These are phyloP conservation scores for Crioceris asparagi DNA, from an alignment of 2,888 invertebrate species.

Conservation along the genomic window DNA sequence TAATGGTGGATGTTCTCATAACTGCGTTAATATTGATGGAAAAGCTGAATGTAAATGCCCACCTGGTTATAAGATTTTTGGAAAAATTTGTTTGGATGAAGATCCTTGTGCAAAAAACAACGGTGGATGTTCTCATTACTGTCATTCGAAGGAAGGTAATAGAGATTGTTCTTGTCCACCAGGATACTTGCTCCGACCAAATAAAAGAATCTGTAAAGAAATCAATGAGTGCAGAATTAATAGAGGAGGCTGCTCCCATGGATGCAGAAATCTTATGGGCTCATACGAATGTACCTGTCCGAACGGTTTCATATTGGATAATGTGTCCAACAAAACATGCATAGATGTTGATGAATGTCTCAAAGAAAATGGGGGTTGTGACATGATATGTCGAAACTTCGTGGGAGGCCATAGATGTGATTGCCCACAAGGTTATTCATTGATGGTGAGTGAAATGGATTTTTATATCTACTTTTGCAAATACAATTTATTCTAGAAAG, in stretches of 20 bases:
- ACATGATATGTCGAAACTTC: constrained; percentile 40
- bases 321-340: constrained; percentile 30
- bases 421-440: constrained; percentile 37
- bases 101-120: constrained; percentile 35
- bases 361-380: constrained; percentile 35
- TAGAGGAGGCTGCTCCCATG: constrained; percentile 53
- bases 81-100: constrained; percentile 36
- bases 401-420: constrained; percentile 41
- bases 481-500: constrained; percentile 12
- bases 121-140: constrained; percentile 41
- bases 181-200: constrained; percentile 39
- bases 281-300: constrained; percentile 42
- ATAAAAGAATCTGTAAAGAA: constrained; percentile 39
- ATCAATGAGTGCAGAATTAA: constrained; percentile 47
- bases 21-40: constrained; percentile 41
- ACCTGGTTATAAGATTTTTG: constrained; percentile 24
- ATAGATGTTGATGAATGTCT: constrained; percentile 37
- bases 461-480: too few relatives aligned
- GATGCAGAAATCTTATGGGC: constrained; percentile 45
- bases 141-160: constrained; percentile 33
- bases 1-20: constrained; percentile 42
- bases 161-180: constrained; percentile 44
- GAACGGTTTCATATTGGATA: constrained; percentile 34
- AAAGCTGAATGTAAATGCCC: constrained; percentile 44
- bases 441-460: constrained; percentile 20